Percentiles rank a stretch among this genome's conserved stretches.
Conservation (phyloP, 2,797 vertebrate species). For the Arnoldichthys spilopterus region DNA sequence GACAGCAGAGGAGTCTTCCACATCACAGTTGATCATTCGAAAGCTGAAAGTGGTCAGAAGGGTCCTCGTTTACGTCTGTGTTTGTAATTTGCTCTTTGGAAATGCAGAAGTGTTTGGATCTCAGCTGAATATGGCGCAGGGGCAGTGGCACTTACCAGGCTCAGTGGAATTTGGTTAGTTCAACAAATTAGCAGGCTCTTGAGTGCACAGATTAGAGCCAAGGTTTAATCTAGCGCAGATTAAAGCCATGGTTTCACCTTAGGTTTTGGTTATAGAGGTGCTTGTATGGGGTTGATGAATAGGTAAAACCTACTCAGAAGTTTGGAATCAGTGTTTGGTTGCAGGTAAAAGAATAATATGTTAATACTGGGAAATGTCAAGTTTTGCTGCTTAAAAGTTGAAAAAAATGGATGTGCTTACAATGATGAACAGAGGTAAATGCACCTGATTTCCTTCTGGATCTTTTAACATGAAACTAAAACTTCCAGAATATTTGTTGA, state of each 20-base stretch:
- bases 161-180: not conserved
- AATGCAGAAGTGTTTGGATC: not conserved
- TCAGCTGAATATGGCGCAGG: not conserved
- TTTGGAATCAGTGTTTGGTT: not conserved
- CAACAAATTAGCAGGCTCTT: not conserved
- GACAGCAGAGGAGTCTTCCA: conserved; percentile 10
- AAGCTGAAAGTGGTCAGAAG: conserved; percentile 37
- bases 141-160: not conserved
- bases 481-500: too few species aligned
- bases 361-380: not conserved
- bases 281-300: not conserved
- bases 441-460: too few species aligned
- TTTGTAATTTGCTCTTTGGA: conserved; percentile 52
- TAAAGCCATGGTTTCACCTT: not conserved
- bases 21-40: conserved; percentile 6
- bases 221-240: not conserved
- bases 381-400: not conserved
- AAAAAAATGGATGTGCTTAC: not conserved
- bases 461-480: too few species aligned
- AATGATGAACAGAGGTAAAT: too few species aligned
- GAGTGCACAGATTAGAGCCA: not conserved
- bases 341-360: not conserved
- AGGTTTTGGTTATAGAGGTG: not conserved
- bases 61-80: conserved; percentile 34
- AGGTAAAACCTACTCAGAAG: not conserved